These are phyloP conservation scores for Drosophila suboccidentalis DNA, from an alignment of 2,888 invertebrate genomes.

Conservation along the genomic window DNA sequence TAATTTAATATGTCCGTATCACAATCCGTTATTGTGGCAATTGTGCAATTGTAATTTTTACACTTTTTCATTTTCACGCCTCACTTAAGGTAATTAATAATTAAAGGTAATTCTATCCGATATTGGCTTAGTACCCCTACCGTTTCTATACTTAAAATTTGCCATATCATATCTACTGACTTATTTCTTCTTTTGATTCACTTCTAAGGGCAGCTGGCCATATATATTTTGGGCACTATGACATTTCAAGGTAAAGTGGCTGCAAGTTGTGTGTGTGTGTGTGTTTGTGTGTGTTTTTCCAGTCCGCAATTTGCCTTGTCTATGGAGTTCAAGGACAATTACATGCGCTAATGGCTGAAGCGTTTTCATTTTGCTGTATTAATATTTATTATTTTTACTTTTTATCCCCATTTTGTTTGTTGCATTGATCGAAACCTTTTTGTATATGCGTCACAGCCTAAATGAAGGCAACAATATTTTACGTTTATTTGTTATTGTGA, in stretches of 20 bases:
- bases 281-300: slow-evolving; percentile 43
- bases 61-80: slow-evolving; percentile 1
- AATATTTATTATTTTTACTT: slow-evolving; percentile 7
- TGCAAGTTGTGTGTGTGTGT: slow-evolving; percentile 22
- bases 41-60: no score
- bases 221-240: slow-evolving; percentile 55
- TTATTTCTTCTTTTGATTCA: not conserved
- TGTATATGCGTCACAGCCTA: slow-evolving; percentile 57
- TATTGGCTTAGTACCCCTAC: not conserved
- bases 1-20: slow-evolving; percentile 9
- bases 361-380: slow-evolving; percentile 19
- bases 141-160: slow-evolving; percentile 22
- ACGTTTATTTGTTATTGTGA: slow-evolving; percentile 37
- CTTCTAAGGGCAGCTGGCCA: not conserved
- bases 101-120: slow-evolving; percentile 14
- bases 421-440: not conserved
- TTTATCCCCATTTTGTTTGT: not conserved
- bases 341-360: slow-evolving; percentile 32
- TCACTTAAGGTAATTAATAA: no score
- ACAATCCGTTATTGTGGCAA: slow-evolving; percentile 14
- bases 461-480: slow-evolving; percentile 54
- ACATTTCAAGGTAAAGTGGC: slow-evolving; percentile 58
- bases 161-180: slow-evolving; percentile 46
- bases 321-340: slow-evolving; percentile 75
- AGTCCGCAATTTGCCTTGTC: slow-evolving; percentile 24